Conservation (phyloP, 2,888 invertebrate genomes). For the Labia minor region DNA sequence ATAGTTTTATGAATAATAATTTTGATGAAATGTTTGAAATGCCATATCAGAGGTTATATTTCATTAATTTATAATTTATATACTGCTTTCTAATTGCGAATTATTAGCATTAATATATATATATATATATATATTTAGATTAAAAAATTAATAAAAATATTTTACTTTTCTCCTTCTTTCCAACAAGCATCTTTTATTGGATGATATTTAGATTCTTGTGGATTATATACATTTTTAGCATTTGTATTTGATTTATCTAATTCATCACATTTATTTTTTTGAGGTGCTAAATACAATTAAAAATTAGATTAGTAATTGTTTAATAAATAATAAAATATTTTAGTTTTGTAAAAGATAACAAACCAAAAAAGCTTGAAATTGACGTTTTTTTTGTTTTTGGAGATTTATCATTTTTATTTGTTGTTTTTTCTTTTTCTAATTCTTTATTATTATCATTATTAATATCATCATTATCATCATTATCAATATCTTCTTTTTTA, state of each 20-base stretch:
- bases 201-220: constrained; percentile 60
- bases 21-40: too few relatives aligned
- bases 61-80: too few relatives aligned
- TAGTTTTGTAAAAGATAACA: constrained; percentile 3
- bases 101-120: too few relatives aligned
- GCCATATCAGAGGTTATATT: too few relatives aligned
- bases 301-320: background rate
- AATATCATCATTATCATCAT: constrained; percentile 20
- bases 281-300: constrained; percentile 18
- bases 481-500: constrained; percentile 15
- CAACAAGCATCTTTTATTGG: constrained; percentile 76
- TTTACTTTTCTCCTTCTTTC: constrained; percentile 56
- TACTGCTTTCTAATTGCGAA: too few relatives aligned
- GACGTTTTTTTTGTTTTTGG: constrained; percentile 19
- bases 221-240: constrained; percentile 49
- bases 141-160: too few relatives aligned
- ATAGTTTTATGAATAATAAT: too few relatives aligned
- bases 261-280: constrained; percentile 26
- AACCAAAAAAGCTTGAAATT: constrained; percentile 24
- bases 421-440: constrained; percentile 19
- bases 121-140: too few relatives aligned
- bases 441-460: constrained; percentile 16
- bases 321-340: too few relatives aligned
- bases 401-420: constrained; percentile 16
- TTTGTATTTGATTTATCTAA: constrained; percentile 23